Percentiles rank a stretch among this genome's conserved stretches.
Conservation (phyloP, 2,797 vertebrate genomes). For the Spondyliosoma cantharus region DNA sequence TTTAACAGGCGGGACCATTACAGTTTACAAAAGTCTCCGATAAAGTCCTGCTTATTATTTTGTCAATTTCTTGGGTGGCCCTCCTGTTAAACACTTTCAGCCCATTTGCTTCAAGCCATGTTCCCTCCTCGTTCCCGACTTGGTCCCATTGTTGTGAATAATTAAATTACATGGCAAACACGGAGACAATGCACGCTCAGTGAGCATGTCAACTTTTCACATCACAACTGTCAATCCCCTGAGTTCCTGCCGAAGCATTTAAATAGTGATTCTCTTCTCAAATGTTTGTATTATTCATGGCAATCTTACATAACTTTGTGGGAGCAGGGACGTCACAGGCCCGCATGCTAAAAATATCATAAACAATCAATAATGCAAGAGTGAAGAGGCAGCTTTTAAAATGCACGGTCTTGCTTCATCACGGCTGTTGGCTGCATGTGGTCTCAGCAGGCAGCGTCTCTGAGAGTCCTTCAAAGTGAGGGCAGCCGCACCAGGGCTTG, state of each 20-base stretch:
- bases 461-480: not conserved
- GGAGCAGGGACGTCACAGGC: conserved; percentile 38
- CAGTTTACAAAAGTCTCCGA: conserved; percentile 50
- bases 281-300: conserved; percentile 66
- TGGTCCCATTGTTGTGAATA: conserved; percentile 61
- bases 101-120: conserved; percentile 38
- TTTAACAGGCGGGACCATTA: conserved; percentile 24
- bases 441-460: conserved; percentile 9
- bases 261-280: conserved; percentile 19
- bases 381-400: conserved; percentile 56
- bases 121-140: conserved; percentile 23
- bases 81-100: conserved; percentile 43
- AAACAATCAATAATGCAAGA: conserved; percentile 76
- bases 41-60: conserved; percentile 60
- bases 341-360: conserved; percentile 73
- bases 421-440: conserved; percentile 15
- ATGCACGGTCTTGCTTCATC: conserved; percentile 55
- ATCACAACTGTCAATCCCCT: conserved; percentile 23
- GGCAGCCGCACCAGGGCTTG: not conserved
- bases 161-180: conserved; percentile 60
- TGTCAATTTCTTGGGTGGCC: conserved; percentile 62
- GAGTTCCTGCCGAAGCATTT: conserved; percentile 20
- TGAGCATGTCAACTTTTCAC: conserved; percentile 43
- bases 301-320: conserved; percentile 66
- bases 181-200: conserved; percentile 39